Evolutionary conservation across 2,888 invertebrate species (phyloP).

Genomic region (Andrena dorsata): DNA sequence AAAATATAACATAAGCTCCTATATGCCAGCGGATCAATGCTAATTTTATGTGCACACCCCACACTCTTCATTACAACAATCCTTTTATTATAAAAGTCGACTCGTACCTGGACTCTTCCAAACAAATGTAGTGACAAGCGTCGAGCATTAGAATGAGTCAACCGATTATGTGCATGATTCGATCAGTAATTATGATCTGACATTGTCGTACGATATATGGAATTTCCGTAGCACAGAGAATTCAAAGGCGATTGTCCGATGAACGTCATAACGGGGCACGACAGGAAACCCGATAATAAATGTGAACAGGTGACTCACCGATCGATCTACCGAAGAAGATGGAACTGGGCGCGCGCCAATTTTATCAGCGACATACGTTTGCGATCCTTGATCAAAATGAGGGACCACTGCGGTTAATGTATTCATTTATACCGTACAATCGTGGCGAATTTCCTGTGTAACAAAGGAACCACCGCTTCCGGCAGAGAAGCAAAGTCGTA

Average conservation of each 20-base stretch:
- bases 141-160: conserved; percentile 10
- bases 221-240: conserved; percentile 17
- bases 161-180: background rate
- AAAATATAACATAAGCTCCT: too few relatives aligned
- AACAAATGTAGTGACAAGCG: background rate
- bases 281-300: conserved; percentile 61
- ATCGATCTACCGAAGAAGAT: conserved; percentile 41
- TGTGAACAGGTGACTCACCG: conserved; percentile 60
- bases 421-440: conserved; percentile 46
- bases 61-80: background rate
- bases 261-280: conserved; percentile 43
- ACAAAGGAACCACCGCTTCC: conserved; percentile 45
- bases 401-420: conserved; percentile 26
- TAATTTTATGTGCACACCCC: background rate
- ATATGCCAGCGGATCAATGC: too few relatives aligned
- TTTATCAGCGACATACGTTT: conserved; percentile 26
- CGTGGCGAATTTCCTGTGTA: conserved; percentile 33
- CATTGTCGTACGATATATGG: conserved; percentile 44
- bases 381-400: conserved; percentile 43
- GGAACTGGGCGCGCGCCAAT: conserved; percentile 26
- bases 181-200: conserved; percentile 34
- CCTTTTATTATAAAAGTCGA: background rate
- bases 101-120: background rate
- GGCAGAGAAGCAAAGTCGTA: background rate
- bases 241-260: conserved; percentile 36